Base-by-base conservation (phyloP, 2,888 invertebrate genomes). In the Sarcophaga subvicina region DNA sequence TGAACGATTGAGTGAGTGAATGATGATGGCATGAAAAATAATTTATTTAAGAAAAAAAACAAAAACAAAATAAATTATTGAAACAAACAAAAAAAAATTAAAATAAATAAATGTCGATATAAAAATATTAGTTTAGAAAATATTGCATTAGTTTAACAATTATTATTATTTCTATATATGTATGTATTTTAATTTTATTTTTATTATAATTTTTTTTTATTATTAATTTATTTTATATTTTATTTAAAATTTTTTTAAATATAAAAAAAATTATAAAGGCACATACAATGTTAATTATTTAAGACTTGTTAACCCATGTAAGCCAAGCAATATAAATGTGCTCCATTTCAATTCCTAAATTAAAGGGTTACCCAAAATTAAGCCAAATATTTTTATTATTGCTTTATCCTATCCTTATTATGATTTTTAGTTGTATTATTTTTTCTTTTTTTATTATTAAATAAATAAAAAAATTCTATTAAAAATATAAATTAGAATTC, bases 81-180 rank as follows among this genome's bases (percentile, higher is more conserved):
- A 49, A 66, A 66, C 2, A 20, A 82, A 49, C 20, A 71, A 63
- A 20, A 8, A 37, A 66, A 73, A 73, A 64, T 62, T 72, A 11
- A 54, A 49, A 17, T 22, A 66, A 81, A 72, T n/a, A 62, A 17
- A 27, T 69, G 47, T 60, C 67, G 49, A 70, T 63, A 69, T 67
- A 75, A 59, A 70, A 54, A 73, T 27, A 22, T 37, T 54, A 64
- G 63, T 70, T 22, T 81, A 75, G 67, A 17, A 20, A 80, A 60
- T 49, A 66, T 69, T 64, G 62, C 81, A 62, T 69, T 69, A 75
- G 69, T 76, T 76, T 63, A 76, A 70, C 49, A 45, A 37, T 37
- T 37, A 37, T 62, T 63, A 25, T 70, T 81, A 4, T 66, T 73
- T 78, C 12, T 45, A 47, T 12, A 47, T 49, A 37, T 22, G 49